phyloP scores from a whole-genome alignment of 2,797 vertebrate species.

The Erethizon dorsatum region DNA sequence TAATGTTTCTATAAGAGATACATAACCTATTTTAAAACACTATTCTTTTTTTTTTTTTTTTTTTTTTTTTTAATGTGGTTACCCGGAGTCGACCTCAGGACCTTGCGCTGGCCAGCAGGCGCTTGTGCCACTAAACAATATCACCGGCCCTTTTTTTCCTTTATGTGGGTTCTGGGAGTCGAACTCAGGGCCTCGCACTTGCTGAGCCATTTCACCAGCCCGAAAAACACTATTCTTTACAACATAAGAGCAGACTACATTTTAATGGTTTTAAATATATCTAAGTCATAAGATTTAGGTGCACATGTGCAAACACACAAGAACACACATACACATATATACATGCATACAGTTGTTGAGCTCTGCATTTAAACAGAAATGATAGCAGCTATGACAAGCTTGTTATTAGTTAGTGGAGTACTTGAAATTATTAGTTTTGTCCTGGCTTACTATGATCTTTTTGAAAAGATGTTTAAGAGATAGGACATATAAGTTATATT shows the following conservation, averaged over 20 bases:
- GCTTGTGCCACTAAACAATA: too few species aligned
- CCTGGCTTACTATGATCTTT: constrained; percentile 26
- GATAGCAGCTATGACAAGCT: background rate
- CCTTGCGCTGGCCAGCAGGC: too few species aligned
- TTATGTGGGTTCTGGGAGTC: too few species aligned
- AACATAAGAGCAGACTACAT: background rate
- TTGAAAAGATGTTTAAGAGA: constrained; percentile 58
- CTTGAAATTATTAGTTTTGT: background rate
- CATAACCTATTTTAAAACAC: background rate
- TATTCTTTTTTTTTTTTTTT: background rate
- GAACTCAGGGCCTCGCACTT: too few species aligned
- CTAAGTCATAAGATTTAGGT: background rate
- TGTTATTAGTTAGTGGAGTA: background rate
- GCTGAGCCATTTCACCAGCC: too few species aligned
- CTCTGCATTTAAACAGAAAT: constrained; percentile 41
- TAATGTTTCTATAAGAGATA: constrained; percentile 13
- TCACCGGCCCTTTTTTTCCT: too few species aligned
- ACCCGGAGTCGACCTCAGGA: too few species aligned
- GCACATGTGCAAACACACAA: background rate
- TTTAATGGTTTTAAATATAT: constrained; percentile 49
- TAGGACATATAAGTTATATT: background rate
- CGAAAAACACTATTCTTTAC: background rate
- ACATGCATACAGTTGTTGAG: background rate
- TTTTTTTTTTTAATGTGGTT: too few species aligned
- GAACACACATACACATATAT: too few species aligned